Evolutionary conservation across 2,797 vertebrate species (phyloP), one percentile per base, ranked within the genome.

Genomic region (Varecia variegata): DNA sequence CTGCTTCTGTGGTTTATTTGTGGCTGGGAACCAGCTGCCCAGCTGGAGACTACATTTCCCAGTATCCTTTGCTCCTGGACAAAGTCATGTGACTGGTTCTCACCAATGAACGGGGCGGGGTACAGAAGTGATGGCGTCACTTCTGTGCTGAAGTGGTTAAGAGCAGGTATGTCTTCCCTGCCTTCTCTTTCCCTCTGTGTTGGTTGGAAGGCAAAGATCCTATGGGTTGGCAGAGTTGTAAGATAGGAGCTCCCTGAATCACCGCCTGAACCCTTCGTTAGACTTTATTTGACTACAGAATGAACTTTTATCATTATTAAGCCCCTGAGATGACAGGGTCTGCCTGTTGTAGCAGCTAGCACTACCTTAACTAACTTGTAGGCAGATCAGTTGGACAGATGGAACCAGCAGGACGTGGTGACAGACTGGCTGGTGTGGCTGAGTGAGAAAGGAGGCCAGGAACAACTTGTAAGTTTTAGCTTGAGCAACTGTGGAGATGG

Each of bases 21-120:
- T 11, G n/a, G n/a, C 23, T 20, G 20, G 40, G 47, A 89, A 85
- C 43, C 15, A 35, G 56, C 27, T 81, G 56, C 81, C 76, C 43
- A 58, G 4, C 15, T 21, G 17, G 11, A 62, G 14, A 79, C 83
- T 32, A 43, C 67, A 81, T 67, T 88, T 97, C 82, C 82, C 93
- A 90, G 65, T 0, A 40, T 0, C 40, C 43, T 74, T 40, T 93
- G 76, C 7, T 38, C 0, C 54, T 23, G 27, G 52, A 58, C 35
- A 50, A 25, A 27, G 71, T 93, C 87, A 88, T 35, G 50, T 88
- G 90, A 56, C 71, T 84, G 43, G 81, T 56, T 94, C 35, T 94
- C 21, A 43, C 40, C 82, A 58, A 25, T 54, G 86, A 71, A 54
- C 40, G 2, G 12, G 35, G 25, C 47, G 0, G 10, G 30, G 35